Percentiles rank a stretch among this genome's conserved stretches.
phyloP scores from a whole-genome alignment of 2,888 invertebrate species.

The Erebia ligea region DNA sequence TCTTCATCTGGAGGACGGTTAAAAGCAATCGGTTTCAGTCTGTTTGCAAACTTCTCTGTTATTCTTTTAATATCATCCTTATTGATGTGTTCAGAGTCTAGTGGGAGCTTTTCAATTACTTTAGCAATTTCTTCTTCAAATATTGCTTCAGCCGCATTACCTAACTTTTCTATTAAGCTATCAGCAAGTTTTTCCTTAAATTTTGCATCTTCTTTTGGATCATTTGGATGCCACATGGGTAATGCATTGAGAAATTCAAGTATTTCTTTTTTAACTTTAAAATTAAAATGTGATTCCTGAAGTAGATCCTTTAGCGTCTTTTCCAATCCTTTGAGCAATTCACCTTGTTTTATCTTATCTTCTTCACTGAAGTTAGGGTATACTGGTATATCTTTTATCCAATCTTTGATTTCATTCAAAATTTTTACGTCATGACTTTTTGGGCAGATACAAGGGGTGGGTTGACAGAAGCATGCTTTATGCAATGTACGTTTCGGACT shows the following conservation, averaged over 20 bases:
- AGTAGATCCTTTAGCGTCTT: constrained; percentile 20
- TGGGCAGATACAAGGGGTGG: constrained; percentile 18
- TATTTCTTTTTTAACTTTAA: constrained; percentile 31
- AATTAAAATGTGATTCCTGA: constrained; percentile 24
- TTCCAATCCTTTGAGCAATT: constrained; percentile 18
- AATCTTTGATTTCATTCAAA: constrained; percentile 23
- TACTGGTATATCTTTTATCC: constrained; percentile 31
- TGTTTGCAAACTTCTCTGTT: constrained; percentile 10
- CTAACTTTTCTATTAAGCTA: constrained; percentile 28
- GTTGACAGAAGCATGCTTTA: constrained; percentile 22
- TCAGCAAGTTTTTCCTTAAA: constrained; percentile 27
- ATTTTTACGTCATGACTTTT: constrained; percentile 5
- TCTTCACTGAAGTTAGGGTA: constrained; percentile 18
- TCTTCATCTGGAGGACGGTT: constrained; percentile 10
- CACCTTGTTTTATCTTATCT: constrained; percentile 25
- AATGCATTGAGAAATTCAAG: constrained; percentile 26
- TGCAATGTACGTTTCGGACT: background rate
- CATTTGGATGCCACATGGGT: constrained; percentile 32
- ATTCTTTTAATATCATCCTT: constrained; percentile 6
- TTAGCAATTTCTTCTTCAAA: constrained; percentile 20
- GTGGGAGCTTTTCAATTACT: constrained; percentile 15
- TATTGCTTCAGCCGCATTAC: constrained; percentile 11
- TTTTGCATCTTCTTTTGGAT: constrained; percentile 4
- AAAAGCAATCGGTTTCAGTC: constrained; percentile 10
- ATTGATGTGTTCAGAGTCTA: constrained; percentile 2